These are phyloP conservation scores for Leptocoma aspasia DNA, from an alignment of 2,113 vertebrate species.

Conservation along the genomic window DNA sequence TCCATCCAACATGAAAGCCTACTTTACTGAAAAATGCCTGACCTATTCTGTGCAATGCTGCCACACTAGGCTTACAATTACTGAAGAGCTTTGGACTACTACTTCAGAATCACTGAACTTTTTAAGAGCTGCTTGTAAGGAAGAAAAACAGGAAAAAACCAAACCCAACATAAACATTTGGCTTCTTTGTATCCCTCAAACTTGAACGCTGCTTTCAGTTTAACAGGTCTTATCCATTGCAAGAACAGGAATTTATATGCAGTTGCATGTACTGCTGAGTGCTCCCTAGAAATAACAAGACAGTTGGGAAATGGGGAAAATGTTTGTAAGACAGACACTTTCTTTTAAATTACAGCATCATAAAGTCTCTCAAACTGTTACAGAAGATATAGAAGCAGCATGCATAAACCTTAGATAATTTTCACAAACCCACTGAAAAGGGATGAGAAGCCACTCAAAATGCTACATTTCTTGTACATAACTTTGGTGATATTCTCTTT, in stretches of 20 bases:
- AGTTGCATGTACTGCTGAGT: not conserved
- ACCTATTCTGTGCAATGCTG: not conserved
- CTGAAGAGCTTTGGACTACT: not conserved
- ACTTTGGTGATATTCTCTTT: not conserved
- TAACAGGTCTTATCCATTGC: not conserved
- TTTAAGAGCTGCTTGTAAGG: not conserved
- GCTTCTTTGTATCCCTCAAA: not conserved
- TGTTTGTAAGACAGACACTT: constrained; percentile 4
- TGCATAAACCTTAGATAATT: constrained; percentile 43
- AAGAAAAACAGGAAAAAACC: not conserved
- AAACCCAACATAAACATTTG: not conserved
- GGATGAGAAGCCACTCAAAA: not conserved
- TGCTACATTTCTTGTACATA: not conserved
- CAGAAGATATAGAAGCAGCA: not conserved
- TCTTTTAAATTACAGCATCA: constrained; percentile 2
- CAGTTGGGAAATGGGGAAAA: constrained; percentile 20
- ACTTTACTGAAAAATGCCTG: not conserved
- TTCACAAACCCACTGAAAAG: not conserved
- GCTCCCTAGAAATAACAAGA: constrained; percentile 6
- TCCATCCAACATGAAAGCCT: not conserved
- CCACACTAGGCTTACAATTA: not conserved
- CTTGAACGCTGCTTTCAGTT: not conserved
- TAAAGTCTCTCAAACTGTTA: constrained; percentile 18
- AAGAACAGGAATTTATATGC: not conserved
- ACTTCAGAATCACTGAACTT: not conserved